Percentiles rank a stretch among this genome's conserved stretches.
Evolutionary conservation across 2,888 invertebrate genomes (phyloP).

Genomic region (Psylliodes chrysocephalus): DNA sequence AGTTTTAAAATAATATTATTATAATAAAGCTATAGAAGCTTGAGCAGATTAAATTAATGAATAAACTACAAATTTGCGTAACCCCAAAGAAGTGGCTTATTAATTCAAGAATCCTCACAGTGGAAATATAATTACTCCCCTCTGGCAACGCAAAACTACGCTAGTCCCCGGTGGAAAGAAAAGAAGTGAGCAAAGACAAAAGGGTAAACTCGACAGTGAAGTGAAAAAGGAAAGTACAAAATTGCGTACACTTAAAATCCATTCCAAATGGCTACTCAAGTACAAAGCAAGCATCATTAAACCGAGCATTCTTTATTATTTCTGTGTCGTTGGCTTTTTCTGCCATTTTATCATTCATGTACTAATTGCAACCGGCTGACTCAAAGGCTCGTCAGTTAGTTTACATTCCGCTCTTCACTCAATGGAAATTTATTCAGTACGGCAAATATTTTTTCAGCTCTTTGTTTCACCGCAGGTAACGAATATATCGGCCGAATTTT

Average conservation of each 20-base stretch:
- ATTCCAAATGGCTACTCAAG: conserved; percentile 52
- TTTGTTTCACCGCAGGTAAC: conserved; percentile 35
- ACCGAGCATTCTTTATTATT: conserved; percentile 60
- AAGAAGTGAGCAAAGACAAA: conserved; percentile 37
- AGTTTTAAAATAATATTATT: no score
- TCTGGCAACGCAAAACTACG: conserved; percentile 11
- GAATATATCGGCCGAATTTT: conserved; percentile 28
- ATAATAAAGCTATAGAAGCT: no score
- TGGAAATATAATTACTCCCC: conserved; percentile 21
- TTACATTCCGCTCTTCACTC: conserved; percentile 55
- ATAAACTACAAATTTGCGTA: no score
- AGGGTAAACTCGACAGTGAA: conserved; percentile 30
- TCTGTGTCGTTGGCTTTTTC: conserved; percentile 60
- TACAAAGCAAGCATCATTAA: conserved; percentile 61
- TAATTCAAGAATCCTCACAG: neutral
- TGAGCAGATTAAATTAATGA: no score
- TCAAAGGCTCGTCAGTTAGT: conserved; percentile 58
- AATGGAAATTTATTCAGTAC: conserved; percentile 37
- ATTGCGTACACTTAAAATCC: conserved; percentile 53
- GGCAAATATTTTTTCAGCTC: conserved; percentile 39
- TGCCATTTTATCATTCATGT: conserved; percentile 60
- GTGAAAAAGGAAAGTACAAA: conserved; percentile 44
- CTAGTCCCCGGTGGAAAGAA: conserved; percentile 18
- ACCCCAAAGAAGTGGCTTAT: neutral
- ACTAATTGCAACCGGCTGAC: conserved; percentile 56